phyloP scores from a whole-genome alignment of 2,888 invertebrate species.

The Luperina nickerlii region DNA sequence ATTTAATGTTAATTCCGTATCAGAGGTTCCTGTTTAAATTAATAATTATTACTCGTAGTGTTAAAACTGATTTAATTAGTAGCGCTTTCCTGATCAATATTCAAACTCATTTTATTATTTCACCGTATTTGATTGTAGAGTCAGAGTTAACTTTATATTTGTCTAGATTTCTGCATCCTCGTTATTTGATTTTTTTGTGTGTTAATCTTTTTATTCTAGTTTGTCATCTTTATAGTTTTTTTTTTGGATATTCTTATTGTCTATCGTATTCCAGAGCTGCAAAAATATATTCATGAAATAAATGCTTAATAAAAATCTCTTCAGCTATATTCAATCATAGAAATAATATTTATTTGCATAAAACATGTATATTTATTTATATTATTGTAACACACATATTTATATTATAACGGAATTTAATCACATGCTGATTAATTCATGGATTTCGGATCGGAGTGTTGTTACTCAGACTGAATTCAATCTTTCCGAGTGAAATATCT shows the following conservation, averaged over 20 bases:
- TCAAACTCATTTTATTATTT: not conserved
- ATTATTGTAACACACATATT: not conserved
- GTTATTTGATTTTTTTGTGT: not conserved
- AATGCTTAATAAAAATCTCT: not conserved
- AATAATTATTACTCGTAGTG: not conserved
- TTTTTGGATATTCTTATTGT: not conserved
- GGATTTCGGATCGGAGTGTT: conserved; percentile 14
- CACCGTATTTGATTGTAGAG: not conserved
- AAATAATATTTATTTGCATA: too few species aligned
- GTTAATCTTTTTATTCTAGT: not conserved
- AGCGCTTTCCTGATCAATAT: not conserved
- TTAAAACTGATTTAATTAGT: conserved; percentile 5
- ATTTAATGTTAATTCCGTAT: conserved; percentile 15
- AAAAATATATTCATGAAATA: not conserved
- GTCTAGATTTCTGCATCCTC: not conserved
- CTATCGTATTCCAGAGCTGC: not conserved
- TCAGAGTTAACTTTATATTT: not conserved
- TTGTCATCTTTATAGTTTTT: not conserved
- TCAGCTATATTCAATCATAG: not conserved
- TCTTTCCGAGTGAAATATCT: conserved; percentile 18
- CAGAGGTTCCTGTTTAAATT: conserved; percentile 4
- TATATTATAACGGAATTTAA: conserved; percentile 9
- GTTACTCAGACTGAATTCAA: conserved; percentile 4
- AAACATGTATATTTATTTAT: too few species aligned
- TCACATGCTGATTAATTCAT: conserved; percentile 18